These are phyloP conservation scores for Rhorus exstirpatorius DNA, from an alignment of 2,888 invertebrate species.

Conservation along the genomic window DNA sequence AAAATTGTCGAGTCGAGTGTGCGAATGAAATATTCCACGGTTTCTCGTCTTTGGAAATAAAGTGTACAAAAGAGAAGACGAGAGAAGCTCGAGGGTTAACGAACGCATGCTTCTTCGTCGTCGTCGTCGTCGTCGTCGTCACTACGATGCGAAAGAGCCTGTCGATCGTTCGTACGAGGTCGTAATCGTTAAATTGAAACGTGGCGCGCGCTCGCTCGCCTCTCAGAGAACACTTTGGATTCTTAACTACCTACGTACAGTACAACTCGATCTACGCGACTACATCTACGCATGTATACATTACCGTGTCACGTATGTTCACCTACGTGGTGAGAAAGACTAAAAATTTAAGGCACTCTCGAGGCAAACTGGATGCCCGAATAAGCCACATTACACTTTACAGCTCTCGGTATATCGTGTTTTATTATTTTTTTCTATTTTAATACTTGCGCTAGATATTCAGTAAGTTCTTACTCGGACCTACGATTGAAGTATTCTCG, in stretches of 20 bases:
- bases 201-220: conserved; percentile 23
- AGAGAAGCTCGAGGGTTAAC: conserved; percentile 45
- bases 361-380: conserved; percentile 8
- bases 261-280: conserved; percentile 1
- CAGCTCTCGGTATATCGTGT: no score
- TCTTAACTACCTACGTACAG: neutral
- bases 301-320: neutral
- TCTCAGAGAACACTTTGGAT: conserved; percentile 1
- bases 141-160: conserved; percentile 6
- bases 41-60: conserved; percentile 11
- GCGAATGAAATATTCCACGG: no score
- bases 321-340: conserved; percentile 10
- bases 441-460: no score
- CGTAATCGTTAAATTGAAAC: conserved; percentile 61
- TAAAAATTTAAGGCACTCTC: conserved; percentile 54
- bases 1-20: no score
- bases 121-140: neutral
- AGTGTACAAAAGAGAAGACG: conserved; percentile 26
- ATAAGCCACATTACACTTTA: conserved; percentile 1
- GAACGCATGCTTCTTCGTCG: conserved; percentile 33
- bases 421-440: no score
- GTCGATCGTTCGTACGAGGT: conserved; percentile 54
- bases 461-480: no score
- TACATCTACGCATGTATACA: conserved; percentile 9
- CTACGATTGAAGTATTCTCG: no score